Conservation (phyloP, 2,797 vertebrate genomes). For the Ambastaia sidthimunki region DNA sequence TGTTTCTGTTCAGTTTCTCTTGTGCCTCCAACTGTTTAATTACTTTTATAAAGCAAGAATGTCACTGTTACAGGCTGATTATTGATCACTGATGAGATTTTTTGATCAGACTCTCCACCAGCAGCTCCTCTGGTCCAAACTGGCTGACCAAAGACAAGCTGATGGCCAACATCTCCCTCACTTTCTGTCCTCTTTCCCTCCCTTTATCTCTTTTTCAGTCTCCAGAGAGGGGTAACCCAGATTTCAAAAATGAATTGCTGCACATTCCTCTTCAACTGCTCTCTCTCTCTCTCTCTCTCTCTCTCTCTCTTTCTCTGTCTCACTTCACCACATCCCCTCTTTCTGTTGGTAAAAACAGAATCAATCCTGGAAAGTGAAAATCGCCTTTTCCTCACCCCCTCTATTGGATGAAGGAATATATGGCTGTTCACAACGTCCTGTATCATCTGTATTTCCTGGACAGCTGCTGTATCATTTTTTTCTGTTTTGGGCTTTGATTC, state of each 20-base stretch:
- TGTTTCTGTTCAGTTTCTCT: constrained; percentile 1
- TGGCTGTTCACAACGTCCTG: constrained; percentile 65
- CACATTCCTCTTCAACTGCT: constrained; percentile 66
- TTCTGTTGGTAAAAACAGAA: constrained; percentile 77
- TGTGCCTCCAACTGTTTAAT: not conserved
- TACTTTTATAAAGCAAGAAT: not conserved
- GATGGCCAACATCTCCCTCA: constrained; percentile 29
- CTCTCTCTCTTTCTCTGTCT: constrained; percentile 45
- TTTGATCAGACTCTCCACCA: not conserved
- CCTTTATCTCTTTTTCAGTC: constrained; percentile 70
- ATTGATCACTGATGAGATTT: constrained; percentile 35
- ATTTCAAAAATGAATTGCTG: constrained; percentile 81
- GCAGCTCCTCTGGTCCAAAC: not conserved
- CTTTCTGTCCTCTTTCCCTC: constrained; percentile 63
- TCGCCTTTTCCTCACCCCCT: constrained; percentile 68
- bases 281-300: constrained; percentile 56
- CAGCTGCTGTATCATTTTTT: constrained; percentile 66
- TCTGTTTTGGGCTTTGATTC: constrained; percentile 15
- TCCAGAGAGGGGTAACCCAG: constrained; percentile 85
- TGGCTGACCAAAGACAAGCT: not conserved
- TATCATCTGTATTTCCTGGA: constrained; percentile 72
- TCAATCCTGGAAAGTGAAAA: constrained; percentile 83
- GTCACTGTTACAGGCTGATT: not conserved
- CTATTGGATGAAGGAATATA: constrained; percentile 75
- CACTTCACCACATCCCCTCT: constrained; percentile 60